phyloP scores from a whole-genome alignment of 2,113 vertebrate species.

The Spizaetus ornatus region DNA sequence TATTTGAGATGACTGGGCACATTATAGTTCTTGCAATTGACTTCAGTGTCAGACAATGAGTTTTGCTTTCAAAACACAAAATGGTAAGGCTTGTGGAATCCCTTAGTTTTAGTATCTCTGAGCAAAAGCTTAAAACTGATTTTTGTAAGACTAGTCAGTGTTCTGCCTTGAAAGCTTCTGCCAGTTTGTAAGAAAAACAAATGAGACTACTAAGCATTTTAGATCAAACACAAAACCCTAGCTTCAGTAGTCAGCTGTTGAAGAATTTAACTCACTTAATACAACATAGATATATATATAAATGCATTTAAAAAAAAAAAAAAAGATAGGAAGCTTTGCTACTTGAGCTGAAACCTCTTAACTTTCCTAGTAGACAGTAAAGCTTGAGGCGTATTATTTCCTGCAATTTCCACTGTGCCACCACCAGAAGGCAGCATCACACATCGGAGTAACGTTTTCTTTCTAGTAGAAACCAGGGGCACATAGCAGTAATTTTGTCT shows the following conservation, averaged over 20 bases:
- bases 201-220: not conserved
- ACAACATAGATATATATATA: not conserved
- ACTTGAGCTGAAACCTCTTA: not conserved
- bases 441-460: accelerated
- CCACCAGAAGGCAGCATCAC: not conserved
- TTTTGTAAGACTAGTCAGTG: not conserved
- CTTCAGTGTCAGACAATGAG: not conserved
- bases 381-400: not conserved
- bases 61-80: not conserved
- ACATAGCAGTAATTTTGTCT: not conserved
- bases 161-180: not conserved
- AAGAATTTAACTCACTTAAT: not conserved
- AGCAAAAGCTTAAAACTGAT: not conserved
- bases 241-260: not conserved
- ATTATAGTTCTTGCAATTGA: not conserved
- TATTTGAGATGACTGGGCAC: not conserved
- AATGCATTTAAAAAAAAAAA: not conserved
- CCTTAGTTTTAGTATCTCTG: not conserved
- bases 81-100: not conserved
- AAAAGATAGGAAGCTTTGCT: not conserved
- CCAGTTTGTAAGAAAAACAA: not conserved
- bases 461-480: not conserved
- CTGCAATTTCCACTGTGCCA: not conserved
- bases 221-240: not conserved
- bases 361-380: not conserved